Percentiles rank a stretch among this genome's conserved stretches.
These are phyloP conservation scores for Ophion costatus DNA, from an alignment of 2,888 invertebrate genomes.

Conservation along the genomic window DNA sequence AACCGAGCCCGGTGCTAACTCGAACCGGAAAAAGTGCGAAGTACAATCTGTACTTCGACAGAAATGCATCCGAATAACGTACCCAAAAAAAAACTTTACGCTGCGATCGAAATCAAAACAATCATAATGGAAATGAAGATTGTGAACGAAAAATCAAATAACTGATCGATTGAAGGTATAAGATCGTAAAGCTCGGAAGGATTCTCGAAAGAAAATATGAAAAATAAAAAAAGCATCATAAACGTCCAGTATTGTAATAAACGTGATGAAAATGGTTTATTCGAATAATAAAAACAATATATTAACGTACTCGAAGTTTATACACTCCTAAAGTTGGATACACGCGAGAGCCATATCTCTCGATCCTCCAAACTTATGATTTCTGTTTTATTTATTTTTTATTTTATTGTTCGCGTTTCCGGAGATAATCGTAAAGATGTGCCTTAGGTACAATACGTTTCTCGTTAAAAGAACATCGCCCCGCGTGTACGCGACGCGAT, in stretches of 20 bases:
- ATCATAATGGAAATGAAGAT: too few relatives aligned
- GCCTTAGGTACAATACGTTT: conserved; percentile 36
- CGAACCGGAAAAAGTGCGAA: conserved; percentile 44
- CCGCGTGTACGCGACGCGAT: conserved; percentile 41
- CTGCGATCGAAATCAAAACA: too few relatives aligned
- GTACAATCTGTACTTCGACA: conserved; percentile 51
- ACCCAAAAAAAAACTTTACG: too few relatives aligned
- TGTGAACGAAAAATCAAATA: too few relatives aligned
- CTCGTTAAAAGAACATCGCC: conserved; percentile 48
- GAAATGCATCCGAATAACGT: neutral
- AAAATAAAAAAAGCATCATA: too few relatives aligned
- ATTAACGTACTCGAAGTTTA: too few relatives aligned
- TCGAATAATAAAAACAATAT: too few relatives aligned
- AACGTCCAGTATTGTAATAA: too few relatives aligned
- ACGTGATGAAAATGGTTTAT: too few relatives aligned
- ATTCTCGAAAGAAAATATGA: too few relatives aligned
- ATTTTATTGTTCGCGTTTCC: neutral
- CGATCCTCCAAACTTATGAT: neutral
- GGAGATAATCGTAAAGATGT: conserved; percentile 8
- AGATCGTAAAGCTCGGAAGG: too few relatives aligned
- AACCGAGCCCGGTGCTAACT: conserved; percentile 66
- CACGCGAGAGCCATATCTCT: neutral
- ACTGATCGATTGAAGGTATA: too few relatives aligned
- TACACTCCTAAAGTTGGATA: neutral
- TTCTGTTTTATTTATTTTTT: neutral